Percentiles rank a stretch among this genome's conserved stretches.
Conservation (phyloP, 1,140 invertebrate species). For the Brachionus calyciflorus region DNA sequence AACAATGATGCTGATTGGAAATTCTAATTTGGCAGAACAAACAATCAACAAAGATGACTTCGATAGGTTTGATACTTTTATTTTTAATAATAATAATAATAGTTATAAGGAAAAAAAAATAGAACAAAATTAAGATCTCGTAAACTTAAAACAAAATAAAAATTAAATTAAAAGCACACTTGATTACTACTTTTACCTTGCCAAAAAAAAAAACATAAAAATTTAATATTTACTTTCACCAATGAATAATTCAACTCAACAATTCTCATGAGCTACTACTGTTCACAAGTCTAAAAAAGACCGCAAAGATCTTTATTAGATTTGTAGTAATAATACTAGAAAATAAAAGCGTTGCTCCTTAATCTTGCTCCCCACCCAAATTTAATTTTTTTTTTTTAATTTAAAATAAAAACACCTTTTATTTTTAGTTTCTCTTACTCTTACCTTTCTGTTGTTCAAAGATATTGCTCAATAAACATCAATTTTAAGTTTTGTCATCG, state of each 20-base stretch:
- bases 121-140: neutral
- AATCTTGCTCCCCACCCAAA: neutral
- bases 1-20: conserved; percentile 44
- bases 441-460: conserved; percentile 25
- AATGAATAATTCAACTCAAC: neutral
- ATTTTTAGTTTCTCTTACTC: no score
- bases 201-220: neutral
- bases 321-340: no score
- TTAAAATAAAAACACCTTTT: neutral
- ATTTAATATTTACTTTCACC: conserved; percentile 13
- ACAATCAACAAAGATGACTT: conserved; percentile 25
- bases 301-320: conserved; percentile 23
- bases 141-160: conserved; percentile 5
- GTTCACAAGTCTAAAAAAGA: neutral
- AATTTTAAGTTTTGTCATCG: neutral
- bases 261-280: conserved; percentile 31
- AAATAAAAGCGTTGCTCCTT: no score
- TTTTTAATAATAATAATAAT: neutral
- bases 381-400: neutral
- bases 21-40: conserved; percentile 21
- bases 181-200: conserved; percentile 15
- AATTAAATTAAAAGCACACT: no score
- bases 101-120: neutral
- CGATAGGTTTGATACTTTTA: conserved; percentile 18
- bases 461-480: conserved; percentile 19